Percentiles rank a stretch among this genome's conserved stretches.
phyloP scores from a whole-genome alignment of 1,140 invertebrate species.

The Caerostris extrusa region DNA sequence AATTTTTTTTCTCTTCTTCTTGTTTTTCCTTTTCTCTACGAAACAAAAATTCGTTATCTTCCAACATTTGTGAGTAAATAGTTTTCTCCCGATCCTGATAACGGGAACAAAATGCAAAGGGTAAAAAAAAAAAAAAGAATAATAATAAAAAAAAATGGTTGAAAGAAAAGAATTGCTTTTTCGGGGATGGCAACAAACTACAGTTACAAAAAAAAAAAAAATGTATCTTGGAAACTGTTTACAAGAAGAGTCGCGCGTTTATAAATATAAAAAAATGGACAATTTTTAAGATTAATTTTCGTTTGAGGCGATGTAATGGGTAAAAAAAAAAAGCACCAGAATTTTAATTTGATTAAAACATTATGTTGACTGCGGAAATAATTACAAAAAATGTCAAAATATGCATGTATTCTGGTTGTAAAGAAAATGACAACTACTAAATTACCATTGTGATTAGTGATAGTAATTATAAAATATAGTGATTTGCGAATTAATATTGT shows the following conservation, averaged over 20 bases:
- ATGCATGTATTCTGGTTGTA: too few relatives aligned
- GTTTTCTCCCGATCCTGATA: constrained; percentile 74
- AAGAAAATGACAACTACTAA: too few relatives aligned
- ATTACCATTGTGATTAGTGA: too few relatives aligned
- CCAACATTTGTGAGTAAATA: constrained; percentile 76
- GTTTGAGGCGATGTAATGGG: too few relatives aligned
- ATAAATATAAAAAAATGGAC: too few relatives aligned
- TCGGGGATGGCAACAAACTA: constrained; percentile 39
- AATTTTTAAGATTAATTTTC: too few relatives aligned
- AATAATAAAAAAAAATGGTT: constrained; percentile 29
- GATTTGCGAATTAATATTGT: too few relatives aligned
- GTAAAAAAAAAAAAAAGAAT: constrained; percentile 42
- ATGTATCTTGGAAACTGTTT: background rate
- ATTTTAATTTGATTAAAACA: too few relatives aligned
- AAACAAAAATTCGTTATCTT: constrained; percentile 76
- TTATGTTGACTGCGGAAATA: too few relatives aligned
- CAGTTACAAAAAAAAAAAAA: background rate
- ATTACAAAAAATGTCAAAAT: too few relatives aligned
- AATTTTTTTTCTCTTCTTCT: constrained; percentile 1
- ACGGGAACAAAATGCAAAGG: constrained; percentile 72
- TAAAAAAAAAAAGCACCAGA: too few relatives aligned
- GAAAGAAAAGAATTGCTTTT: constrained; percentile 56
- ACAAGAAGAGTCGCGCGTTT: background rate
- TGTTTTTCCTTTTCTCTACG: background rate
- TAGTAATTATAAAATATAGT: too few relatives aligned